Percentiles rank a stretch among this genome's conserved stretches.
Evolutionary conservation across 2,888 invertebrate species (phyloP).

Genomic region (Macrosiphum euphorbiae): DNA sequence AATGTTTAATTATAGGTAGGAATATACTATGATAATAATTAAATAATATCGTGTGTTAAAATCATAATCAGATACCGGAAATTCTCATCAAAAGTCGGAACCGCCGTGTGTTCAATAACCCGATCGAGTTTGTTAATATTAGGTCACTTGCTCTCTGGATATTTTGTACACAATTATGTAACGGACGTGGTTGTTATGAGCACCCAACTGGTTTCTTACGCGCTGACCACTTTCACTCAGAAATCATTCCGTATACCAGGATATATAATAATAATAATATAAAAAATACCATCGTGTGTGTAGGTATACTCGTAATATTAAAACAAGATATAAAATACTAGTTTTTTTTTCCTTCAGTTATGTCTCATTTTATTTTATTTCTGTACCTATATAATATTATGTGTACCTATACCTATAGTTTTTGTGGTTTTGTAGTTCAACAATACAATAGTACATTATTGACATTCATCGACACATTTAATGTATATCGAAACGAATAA

Average conservation of each 20-base stretch:
- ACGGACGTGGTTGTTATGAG: conserved; percentile 59
- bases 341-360: conserved; percentile 15
- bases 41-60: neutral
- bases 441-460: neutral
- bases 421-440: neutral
- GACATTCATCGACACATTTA: neutral
- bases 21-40: neutral
- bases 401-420: neutral
- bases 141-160: conserved; percentile 56
- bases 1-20: neutral
- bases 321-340: neutral
- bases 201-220: conserved; percentile 64
- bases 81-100: conserved; percentile 37
- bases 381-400: neutral
- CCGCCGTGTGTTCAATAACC: conserved; percentile 51
- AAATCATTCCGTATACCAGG: conserved; percentile 57
- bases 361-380: neutral
- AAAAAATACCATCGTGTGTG: conserved; percentile 16
- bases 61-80: conserved; percentile 38
- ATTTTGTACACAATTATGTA: conserved; percentile 59
- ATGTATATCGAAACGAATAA: neutral
- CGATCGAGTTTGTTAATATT: conserved; percentile 51
- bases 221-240: conserved; percentile 63
- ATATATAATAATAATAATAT: conserved; percentile 46
- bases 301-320: neutral